Conservation (phyloP, 2,888 invertebrate species). For the Fissipunctia ypsillon region DNA sequence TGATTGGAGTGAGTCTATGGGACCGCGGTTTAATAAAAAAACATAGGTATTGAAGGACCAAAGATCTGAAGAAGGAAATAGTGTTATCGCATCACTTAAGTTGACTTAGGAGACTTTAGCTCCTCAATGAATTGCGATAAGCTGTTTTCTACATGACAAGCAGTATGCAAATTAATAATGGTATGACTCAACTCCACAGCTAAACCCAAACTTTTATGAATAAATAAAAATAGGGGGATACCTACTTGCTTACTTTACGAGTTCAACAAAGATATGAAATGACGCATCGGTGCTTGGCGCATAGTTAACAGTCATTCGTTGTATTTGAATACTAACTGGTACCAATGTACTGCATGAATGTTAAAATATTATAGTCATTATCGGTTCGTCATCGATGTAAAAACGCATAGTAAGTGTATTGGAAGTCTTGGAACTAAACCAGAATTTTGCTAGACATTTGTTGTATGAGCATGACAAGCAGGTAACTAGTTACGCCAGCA, state of each 20-base stretch:
- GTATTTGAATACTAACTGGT: conserved; percentile 24
- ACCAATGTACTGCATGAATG: neutral
- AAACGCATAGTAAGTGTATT: neutral
- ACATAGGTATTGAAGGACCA: neutral
- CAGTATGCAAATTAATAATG: neutral
- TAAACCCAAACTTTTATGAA: neutral
- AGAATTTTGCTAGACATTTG: neutral
- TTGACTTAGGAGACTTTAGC: neutral
- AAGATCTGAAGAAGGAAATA: neutral
- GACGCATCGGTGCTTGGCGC: conserved; percentile 20
- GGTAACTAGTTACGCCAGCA: too few relatives aligned
- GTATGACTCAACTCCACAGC: conserved; percentile 13
- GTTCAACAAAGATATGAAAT: conserved; percentile 23
- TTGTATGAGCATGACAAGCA: neutral
- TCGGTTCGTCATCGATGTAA: neutral
- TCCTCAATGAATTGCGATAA: conserved; percentile 10
- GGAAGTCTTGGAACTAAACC: neutral
- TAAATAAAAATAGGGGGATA: neutral
- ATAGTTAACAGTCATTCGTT: conserved; percentile 12
- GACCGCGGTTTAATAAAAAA: neutral
- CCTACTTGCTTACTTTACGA: neutral
- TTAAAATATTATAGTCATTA: conserved; percentile 13
- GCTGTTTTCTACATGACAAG: conserved; percentile 3
- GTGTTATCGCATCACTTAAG: neutral
- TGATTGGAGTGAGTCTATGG: neutral